Evolutionary conservation across 2,797 vertebrate species (phyloP), one percentile per base, ranked within the genome.

Genomic region (Phrynocephalus guinanensis): DNA sequence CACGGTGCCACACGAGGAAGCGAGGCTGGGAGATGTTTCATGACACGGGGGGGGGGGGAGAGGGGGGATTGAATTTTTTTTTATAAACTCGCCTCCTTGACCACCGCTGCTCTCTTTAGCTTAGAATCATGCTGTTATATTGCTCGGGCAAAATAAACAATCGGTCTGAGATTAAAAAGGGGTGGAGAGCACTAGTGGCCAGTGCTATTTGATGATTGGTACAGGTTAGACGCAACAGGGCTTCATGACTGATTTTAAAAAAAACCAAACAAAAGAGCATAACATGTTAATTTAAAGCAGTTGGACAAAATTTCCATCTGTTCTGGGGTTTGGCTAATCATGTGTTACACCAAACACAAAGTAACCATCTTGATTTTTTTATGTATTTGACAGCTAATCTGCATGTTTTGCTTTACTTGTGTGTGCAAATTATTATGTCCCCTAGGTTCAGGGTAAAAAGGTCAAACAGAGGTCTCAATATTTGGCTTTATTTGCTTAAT

Each of bases 331-430:
- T 68, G 44, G 8, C 67, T 20, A 33, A 33, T 20, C n/a, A 68
- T n/a, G 56, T 85, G 50, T 56, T 82, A 28, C 6, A n/a, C 18
- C 7, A 56, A 24, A 11, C 26, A 30, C n/a, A 70, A 33, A 85
- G 1, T 2, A 89, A 71, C 66, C 2, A 1, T 91, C 63, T 88
- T 4, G 16, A 3, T 5, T n/a, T 10, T 10, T 10, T 24, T 22
- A 60, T 88, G 20, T 9, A 13, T 77, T 73, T 87, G 70, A 88
- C 78, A 92, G 33, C n/a, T 3, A 2, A 80, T 15, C 68, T 88
- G 60, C 63, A 33, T 0, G 85, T 93, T 72, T 81, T 72, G 66
- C 8, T 80, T 38, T 15, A 76, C 0, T 5, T n/a, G 3, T 3
- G 11, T 5, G 56, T 48, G 67, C 11, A 76, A 70, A 48, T 92